These are phyloP conservation scores for Chaenogobius annularis DNA, from an alignment of 2,113 vertebrate species.

Conservation along the genomic window DNA sequence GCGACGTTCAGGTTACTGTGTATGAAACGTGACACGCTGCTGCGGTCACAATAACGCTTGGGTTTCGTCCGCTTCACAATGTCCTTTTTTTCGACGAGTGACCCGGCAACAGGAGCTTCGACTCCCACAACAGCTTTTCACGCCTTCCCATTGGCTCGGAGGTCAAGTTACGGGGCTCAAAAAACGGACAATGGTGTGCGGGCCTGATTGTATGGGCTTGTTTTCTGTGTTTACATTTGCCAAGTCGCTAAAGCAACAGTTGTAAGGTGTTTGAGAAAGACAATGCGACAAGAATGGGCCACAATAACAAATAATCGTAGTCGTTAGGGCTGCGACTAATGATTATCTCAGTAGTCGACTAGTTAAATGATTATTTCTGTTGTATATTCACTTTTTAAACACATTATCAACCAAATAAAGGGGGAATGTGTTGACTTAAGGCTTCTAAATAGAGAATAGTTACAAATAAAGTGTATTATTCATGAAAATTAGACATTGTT, in stretches of 20 bases:
- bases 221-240: slow-evolving; percentile 20
- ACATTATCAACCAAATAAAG: no score
- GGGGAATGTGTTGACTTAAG: no score
- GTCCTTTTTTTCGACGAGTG: neutral
- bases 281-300: no score
- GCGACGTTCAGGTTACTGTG: slow-evolving; percentile 28
- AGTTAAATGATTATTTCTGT: no score
- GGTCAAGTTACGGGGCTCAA: slow-evolving; percentile 18
- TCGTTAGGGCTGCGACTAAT: no score
- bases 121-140: slow-evolving; percentile 16
- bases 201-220: slow-evolving; percentile 10
- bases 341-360: no score
- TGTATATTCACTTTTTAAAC: no score
- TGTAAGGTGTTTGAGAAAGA: slow-evolving; percentile 20
- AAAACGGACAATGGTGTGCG: slow-evolving; percentile 3
- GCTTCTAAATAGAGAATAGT: no score
- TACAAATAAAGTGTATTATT: no score
- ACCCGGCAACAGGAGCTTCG: slow-evolving; percentile 22
- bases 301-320: no score
- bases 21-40: slow-evolving; percentile 15
- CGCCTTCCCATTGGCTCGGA: neutral
- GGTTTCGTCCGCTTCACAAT: slow-evolving; percentile 38
- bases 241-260: slow-evolving; percentile 1
- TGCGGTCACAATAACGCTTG: slow-evolving; percentile 20
- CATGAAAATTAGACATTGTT: no score